A percentile compares a stretch with the other conserved stretches of the same genome.
These are phyloP conservation scores for Acrocephalus kingi DNA, from an alignment of 2,113 vertebrate species.

Conservation along the genomic window DNA sequence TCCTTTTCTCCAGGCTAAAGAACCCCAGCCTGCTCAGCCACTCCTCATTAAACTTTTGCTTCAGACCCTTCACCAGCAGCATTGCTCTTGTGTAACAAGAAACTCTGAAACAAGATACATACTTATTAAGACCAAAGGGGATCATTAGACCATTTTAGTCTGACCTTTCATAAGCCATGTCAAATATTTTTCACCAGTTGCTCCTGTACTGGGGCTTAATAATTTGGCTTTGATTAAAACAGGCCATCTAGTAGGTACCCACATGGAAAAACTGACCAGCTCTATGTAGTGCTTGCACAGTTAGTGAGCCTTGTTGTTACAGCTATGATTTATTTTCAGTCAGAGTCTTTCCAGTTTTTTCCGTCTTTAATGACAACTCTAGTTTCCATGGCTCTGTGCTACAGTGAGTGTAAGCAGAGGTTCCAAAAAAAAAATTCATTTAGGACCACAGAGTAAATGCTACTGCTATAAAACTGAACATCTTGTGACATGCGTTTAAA, in stretches of 20 bases:
- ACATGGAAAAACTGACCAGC: not conserved
- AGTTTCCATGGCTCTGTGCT: not conserved
- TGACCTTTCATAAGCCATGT: not conserved
- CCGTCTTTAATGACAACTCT: not conserved
- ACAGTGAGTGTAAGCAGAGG: not conserved
- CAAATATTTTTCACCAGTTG: not conserved
- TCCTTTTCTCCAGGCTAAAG: not conserved
- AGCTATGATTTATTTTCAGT: not conserved
- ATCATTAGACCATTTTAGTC: not conserved
- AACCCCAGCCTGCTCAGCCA: not conserved
- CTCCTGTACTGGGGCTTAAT: not conserved
- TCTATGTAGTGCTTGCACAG: not conserved
- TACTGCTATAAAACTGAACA: not conserved
- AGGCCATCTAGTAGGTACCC: not conserved
- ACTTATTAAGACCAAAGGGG: not conserved
- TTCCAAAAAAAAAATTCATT: not conserved
- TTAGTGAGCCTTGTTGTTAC: not conserved
- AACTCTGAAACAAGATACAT: conserved; percentile 18
- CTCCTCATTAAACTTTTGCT: not conserved
- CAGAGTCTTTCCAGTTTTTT: not conserved
- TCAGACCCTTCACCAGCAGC: not conserved
- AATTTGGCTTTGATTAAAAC: not conserved
- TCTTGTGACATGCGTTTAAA: not conserved
- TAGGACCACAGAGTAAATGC: not conserved
- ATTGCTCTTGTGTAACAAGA: not conserved